Evolutionary conservation across 1,140 invertebrate species (phyloP).

Genomic region (Polypedilum pembai): DNA sequence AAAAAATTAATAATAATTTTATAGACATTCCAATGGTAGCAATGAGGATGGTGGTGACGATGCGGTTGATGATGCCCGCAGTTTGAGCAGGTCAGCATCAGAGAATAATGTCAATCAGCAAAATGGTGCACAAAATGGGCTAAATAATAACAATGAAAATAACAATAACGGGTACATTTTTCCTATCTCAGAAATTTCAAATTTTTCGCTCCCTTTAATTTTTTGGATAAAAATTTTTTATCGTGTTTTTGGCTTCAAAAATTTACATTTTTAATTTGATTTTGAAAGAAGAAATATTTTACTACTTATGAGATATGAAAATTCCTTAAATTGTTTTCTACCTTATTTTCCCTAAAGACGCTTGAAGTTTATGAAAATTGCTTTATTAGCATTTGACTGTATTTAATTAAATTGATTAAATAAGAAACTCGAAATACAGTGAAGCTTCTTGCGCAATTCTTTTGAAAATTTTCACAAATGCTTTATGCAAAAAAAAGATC

Average conservation of each 20-base stretch:
- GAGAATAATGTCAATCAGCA: slow-evolving; percentile 45
- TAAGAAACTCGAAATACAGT: not conserved
- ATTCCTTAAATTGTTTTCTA: not conserved
- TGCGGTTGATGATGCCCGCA: slow-evolving; percentile 48
- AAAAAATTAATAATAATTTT: not conserved
- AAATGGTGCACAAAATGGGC: slow-evolving; percentile 42
- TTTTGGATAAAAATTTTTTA: not conserved
- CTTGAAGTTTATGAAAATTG: too few relatives aligned
- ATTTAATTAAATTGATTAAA: too few relatives aligned
- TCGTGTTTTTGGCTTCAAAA: not conserved
- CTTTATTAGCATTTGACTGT: too few relatives aligned
- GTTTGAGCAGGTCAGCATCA: slow-evolving; percentile 47
- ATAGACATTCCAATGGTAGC: slow-evolving; percentile 45
- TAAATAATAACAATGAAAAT: slow-evolving; percentile 39
- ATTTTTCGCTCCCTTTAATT: not conserved
- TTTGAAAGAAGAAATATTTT: not conserved
- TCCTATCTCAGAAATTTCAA: slow-evolving; percentile 1
- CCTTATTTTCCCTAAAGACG: not conserved
- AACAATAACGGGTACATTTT: slow-evolving; percentile 44
- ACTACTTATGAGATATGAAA: slow-evolving; percentile 6
- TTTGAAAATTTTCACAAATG: not conserved
- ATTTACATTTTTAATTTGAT: not conserved
- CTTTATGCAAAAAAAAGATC: not conserved
- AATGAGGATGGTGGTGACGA: slow-evolving; percentile 44
- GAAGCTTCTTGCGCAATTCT: not conserved